Evolutionary conservation across 2,113 vertebrate species (phyloP), one percentile per base, ranked within the genome.

Genomic region (Epinephelus cyanopodus): DNA sequence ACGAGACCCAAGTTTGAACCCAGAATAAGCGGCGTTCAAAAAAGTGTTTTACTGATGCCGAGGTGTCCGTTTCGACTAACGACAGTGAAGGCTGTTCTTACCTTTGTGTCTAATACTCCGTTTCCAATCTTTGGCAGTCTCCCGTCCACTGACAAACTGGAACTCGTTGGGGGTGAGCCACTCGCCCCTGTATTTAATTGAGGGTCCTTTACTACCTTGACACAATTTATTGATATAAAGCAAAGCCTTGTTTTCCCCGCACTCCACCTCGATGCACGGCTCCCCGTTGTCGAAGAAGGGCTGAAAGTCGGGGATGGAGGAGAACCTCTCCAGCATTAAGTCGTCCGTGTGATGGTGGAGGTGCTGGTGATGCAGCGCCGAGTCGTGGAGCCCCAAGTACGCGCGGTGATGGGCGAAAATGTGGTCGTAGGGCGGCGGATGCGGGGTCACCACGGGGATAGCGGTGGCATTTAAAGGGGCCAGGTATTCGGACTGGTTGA

Each of bases 111-210:
- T 95, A 90, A 99, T 99, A 95, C 98, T 99, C 90, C 98, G 94
- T 86, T 99, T 99, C 98, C 98, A 99, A 90, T 99, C 98, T 94
- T 99, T 99, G 90, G 98, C 98, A 5, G 98, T 99, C 95, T 99
- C 98, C n/a, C 98, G 95, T 95, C 98, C 98, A 94, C 98, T 99
- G 92, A 99, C 98, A 85, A 99, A 99, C 96, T 99, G 98, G 94
- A 99, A 99, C 95, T 99, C 98, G 90, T 99, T 99, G 69, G 98
- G 98, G 74, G 98, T 99, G 77, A 99, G 97, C 98, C 98, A 99
- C 95, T 99, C 98, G 67, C 97, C 97, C 89, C 98, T 93, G 96
- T 99, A 97, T 87, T 98, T 98, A 94, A 99, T 98, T 33, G 98
- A 99, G 67, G 98, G 98, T 89, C 98, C 98, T 48, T 99, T 99